Percentiles rank a stretch among this genome's conserved stretches.
Evolutionary conservation across 2,797 vertebrate genomes (phyloP).

Genomic region (Spinus pinus): DNA sequence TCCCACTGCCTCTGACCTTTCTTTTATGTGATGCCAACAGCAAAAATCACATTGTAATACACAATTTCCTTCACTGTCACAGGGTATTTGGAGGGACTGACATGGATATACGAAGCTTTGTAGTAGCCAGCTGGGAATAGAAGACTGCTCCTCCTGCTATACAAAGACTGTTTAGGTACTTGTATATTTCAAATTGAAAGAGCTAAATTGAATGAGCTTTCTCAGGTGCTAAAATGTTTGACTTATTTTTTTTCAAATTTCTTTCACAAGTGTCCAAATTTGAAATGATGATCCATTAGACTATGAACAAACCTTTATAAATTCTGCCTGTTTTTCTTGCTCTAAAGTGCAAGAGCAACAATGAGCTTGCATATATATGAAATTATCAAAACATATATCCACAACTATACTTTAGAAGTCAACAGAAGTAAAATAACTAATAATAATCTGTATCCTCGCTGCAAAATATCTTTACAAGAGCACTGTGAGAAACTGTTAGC

Average conservation of each 20-base stretch:
- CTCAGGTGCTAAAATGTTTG: not conserved
- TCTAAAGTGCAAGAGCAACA: not conserved
- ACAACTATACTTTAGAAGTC: not conserved
- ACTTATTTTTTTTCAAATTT: not conserved
- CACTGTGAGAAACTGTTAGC: not conserved
- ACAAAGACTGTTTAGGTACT: not conserved
- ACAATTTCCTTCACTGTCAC: not conserved
- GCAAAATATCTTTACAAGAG: not conserved
- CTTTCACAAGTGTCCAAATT: not conserved
- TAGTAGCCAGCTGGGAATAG: not conserved
- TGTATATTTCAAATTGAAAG: not conserved
- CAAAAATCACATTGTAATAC: not conserved
- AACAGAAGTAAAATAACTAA: not conserved
- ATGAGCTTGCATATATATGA: not conserved
- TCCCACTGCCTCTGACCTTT: not conserved
- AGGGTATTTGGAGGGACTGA: not conserved
- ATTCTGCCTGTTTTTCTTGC: not conserved
- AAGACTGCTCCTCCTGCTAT: not conserved
- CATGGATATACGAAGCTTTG: not conserved
- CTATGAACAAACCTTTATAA: not conserved
- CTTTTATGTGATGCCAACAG: not conserved
- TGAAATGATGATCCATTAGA: not conserved
- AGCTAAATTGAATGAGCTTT: not conserved
- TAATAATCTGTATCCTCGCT: not conserved
- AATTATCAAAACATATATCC: not conserved